Percentiles rank a stretch among this genome's conserved stretches.
phyloP scores from a whole-genome alignment of 2,888 invertebrate species.

The Netelia inedita region DNA sequence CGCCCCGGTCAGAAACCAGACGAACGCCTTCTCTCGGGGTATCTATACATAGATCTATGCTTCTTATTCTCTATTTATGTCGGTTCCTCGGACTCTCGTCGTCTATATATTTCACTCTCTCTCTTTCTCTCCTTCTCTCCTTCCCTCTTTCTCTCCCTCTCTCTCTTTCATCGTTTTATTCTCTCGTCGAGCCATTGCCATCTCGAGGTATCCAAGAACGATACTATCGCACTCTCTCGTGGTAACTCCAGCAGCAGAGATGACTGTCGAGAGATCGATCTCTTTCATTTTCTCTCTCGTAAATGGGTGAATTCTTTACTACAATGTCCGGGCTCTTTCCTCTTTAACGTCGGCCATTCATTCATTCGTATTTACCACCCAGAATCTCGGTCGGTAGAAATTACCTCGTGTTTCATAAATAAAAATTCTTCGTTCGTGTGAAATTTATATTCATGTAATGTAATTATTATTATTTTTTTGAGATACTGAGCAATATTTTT shows the following conservation, averaged over 20 bases:
- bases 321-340: conserved; percentile 23
- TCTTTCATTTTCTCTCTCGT: conserved; percentile 40
- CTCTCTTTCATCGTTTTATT: conserved; percentile 46
- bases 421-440: too few species aligned
- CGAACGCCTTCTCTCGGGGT: conserved; percentile 66
- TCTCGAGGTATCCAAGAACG: conserved; percentile 44
- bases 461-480: too few species aligned
- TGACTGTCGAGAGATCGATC: conserved; percentile 47
- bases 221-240: background rate
- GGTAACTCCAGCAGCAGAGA: conserved; percentile 20
- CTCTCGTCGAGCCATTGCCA: conserved; percentile 42
- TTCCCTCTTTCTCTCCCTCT: conserved; percentile 47
- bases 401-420: too few species aligned
- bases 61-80: conserved; percentile 67
- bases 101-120: conserved; percentile 54
- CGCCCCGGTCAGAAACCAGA: conserved; percentile 67
- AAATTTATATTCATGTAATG: too few species aligned
- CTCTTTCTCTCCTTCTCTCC: conserved; percentile 49
- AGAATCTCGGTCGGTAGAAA: background rate
- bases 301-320: conserved; percentile 37
- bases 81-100: conserved; percentile 59
- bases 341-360: conserved; percentile 37
- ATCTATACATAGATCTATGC: conserved; percentile 73
- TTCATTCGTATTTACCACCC: conserved; percentile 58
- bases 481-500: too few species aligned